Percentiles rank a stretch among this genome's conserved stretches.
Evolutionary conservation across 2,888 invertebrate species (phyloP).

Genomic region (Acleris literana): DNA sequence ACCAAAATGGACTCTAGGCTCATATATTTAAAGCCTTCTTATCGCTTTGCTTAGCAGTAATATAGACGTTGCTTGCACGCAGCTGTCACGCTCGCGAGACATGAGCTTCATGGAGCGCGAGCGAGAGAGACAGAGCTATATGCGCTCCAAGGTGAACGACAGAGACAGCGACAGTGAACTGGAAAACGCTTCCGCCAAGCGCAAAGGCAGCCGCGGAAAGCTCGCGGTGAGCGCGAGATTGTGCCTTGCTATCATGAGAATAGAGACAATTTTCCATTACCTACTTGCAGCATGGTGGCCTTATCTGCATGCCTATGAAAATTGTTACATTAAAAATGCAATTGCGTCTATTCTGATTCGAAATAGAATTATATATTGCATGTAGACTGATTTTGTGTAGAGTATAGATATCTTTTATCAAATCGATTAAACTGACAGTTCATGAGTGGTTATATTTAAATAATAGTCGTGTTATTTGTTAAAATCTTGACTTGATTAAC

Average conservation of each 20-base stretch:
- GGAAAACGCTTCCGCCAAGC: conserved; percentile 79
- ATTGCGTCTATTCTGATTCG: too few species aligned
- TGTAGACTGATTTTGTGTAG: too few species aligned
- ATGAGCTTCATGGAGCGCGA: conserved; percentile 80
- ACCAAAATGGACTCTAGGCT: conserved; percentile 31
- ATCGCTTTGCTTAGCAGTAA: conserved; percentile 45
- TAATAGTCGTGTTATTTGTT: too few species aligned
- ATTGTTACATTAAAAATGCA: too few species aligned
- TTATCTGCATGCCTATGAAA: too few species aligned
- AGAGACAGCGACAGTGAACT: conserved; percentile 95
- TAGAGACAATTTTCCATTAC: conserved; percentile 50
- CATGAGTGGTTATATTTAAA: too few species aligned
- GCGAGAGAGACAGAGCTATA: conserved; percentile 81
- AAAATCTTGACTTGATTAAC: too few species aligned
- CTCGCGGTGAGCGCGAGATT: conserved; percentile 85
- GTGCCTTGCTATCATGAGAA: conserved; percentile 52
- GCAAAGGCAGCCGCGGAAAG: conserved; percentile 86
- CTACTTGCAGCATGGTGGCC: not conserved
- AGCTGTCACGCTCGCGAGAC: conserved; percentile 78
- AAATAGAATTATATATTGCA: too few species aligned
- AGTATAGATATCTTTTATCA: too few species aligned
- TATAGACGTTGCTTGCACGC: conserved; percentile 71
- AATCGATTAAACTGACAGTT: too few species aligned
- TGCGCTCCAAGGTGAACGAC: conserved; percentile 79
- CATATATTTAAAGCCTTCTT: conserved; percentile 39